Base-by-base conservation (phyloP, 2,888 invertebrate genomes). In the Eilema griseolum region DNA sequence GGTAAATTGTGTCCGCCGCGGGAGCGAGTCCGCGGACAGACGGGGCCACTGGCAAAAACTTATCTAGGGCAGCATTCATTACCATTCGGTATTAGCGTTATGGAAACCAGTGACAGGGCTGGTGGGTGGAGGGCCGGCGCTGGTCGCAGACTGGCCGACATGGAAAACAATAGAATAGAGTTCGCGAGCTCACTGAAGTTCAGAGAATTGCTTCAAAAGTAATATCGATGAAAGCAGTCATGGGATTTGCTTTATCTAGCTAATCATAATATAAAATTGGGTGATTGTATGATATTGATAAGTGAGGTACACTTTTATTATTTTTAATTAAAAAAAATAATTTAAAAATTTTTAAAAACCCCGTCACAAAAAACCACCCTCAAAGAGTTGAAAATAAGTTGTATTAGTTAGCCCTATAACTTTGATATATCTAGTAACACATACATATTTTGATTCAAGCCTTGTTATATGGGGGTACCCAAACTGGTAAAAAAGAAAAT, bases 1-100 rank as follows among this genome's bases (percentile, higher is more conserved):
- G 74, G 77, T 79, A 78, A 78, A 84, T 81, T 81, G 82, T 71
- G 75, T 63, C 75, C 74, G 26, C 23, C 12, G 37, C 16, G 59
- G 41, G 26, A 57, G 14, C 66, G 57, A 52, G 31, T 16, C 11
- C 14, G 14, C 57, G 23, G 61, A 74, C 60, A 33, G 24, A 26
- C 69, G 57, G 31, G 11, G 20, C 57, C 12, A 64, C 31, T 8
- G 23, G 23, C 20, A 46, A 46, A 60, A 41, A 69, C 3, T 8
- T 31, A 69, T 63, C 31, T 63, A 16, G 59, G 57, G 33, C 67
- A 68, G 24, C 57, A 37, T 28, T 33, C 14, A 59, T 66, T 28
- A 56, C 24, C 56, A 37, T 23, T n/a, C 8, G 28, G 16, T 41
- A 28, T 28, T 33, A 60, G 1, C 16, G 14, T 23, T 61, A 63